Evolutionary conservation across 2,888 invertebrate genomes (phyloP).

Genomic region (Cephus nigrinus): DNA sequence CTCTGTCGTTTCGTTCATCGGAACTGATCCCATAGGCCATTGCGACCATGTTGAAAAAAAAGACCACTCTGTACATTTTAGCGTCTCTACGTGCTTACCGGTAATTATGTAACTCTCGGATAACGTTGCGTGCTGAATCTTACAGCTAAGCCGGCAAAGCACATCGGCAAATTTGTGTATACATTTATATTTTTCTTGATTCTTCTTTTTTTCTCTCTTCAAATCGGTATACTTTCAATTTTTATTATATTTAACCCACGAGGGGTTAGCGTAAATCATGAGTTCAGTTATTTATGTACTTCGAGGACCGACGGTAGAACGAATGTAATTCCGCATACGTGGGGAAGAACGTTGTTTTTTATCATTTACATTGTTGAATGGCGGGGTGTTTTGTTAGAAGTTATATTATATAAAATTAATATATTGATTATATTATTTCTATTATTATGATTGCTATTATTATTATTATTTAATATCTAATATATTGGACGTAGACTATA

Average conservation of each 20-base stretch:
- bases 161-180: neutral
- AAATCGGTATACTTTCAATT: neutral
- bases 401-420: constrained; percentile 65
- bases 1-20: neutral
- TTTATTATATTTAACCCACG: neutral
- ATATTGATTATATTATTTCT: constrained; percentile 56
- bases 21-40: neutral
- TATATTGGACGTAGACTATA: constrained; percentile 61
- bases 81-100: neutral
- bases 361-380: constrained; percentile 45
- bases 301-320: neutral
- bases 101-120: neutral
- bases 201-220: neutral
- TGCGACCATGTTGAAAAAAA: neutral
- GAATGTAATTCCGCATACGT: constrained; percentile 8
- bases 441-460: constrained; percentile 29
- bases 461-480: constrained; percentile 61
- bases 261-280: neutral
- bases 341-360: constrained; percentile 42
- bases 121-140: neutral
- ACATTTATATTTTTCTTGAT: neutral
- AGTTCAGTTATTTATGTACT: neutral
- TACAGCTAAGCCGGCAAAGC: neutral
- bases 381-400: constrained; percentile 61
- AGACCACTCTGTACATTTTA: neutral